phyloP scores from a whole-genome alignment of 2,888 invertebrate genomes.

The Halocaridina rubra region DNA sequence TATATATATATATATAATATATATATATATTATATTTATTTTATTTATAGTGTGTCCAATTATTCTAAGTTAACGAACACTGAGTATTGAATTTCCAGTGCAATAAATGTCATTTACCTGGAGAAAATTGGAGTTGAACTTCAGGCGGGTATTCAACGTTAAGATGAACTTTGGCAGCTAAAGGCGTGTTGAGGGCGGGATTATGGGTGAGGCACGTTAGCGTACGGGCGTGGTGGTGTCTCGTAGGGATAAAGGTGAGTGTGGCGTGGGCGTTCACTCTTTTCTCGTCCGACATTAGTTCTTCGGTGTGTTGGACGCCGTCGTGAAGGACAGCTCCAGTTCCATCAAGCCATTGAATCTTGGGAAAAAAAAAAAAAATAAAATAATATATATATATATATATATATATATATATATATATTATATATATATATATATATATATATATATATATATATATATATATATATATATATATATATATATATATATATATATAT shows the following conservation, averaged over 20 bases:
- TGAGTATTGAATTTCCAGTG: too few relatives aligned
- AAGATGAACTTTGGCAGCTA: slow-evolving; percentile 65
- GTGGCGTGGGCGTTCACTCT: slow-evolving; percentile 86
- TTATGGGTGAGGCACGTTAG: slow-evolving; percentile 78
- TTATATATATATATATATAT: not conserved
- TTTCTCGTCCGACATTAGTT: slow-evolving; percentile 80
- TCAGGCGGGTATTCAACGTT: slow-evolving; percentile 67
- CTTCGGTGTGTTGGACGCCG: slow-evolving; percentile 71
- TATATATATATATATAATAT: too few relatives aligned
- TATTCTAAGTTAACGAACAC: too few relatives aligned
- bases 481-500: too few relatives aligned
- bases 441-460: not conserved
- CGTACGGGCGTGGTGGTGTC: slow-evolving; percentile 89
- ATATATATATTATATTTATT: too few relatives aligned
- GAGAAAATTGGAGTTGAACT: slow-evolving; percentile 65
- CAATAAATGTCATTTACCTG: slow-evolving; percentile 24
- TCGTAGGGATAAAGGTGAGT: slow-evolving; percentile 84
- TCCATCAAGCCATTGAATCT: slow-evolving; percentile 46
- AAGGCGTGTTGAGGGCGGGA: slow-evolving; percentile 58
- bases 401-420: not conserved
- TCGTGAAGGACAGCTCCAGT: slow-evolving; percentile 16
- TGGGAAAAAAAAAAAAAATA: not conserved
- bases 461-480: not conserved
- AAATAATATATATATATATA: not conserved
- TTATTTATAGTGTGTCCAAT: too few relatives aligned